Base-by-base conservation (phyloP, 1,140 invertebrate species). In the Macrocentrus cingulum region DNA sequence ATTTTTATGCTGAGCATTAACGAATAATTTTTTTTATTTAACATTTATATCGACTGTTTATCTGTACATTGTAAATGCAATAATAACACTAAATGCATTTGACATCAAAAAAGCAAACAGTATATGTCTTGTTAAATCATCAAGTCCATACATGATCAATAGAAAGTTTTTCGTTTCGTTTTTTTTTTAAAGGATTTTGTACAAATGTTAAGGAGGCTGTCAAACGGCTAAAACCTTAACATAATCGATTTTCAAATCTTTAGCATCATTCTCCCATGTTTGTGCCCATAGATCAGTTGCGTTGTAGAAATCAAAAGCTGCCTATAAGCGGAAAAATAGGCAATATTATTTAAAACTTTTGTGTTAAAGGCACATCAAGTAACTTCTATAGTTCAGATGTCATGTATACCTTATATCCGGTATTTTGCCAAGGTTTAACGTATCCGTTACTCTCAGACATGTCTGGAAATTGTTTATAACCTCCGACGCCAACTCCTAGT, bases 341-440 rank as follows among this genome's bases (percentile, higher is more conserved):
- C n/a, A n/a, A n/a, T n/a, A n/a, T n/a, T 32, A 23, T 18, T 32
- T 11, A 41, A 0, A 49, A n/a, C 9, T 25, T 9, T 18, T 36
- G n/a, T n/a, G n/a, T 25, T 44, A 45, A 6, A 29, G 8, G 25
- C 36, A 15, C 41, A 36, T 16, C 1, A 48, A 39, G 42, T 36
- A 44, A 32, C n/a, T 56, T 22, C 16, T 2, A 2, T 15, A 44
- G n/a, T 2, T 19, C 8, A n/a, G 11, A 51, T 48, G 37, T 44
- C 37, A 18, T n/a, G n/a, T n/a, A 11, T 62, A 78, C 77, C 66
- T 77, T 76, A 0, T 72, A 61, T 2, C 63, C 75, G 1, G 70
- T 65, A 62, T 91, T 90, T 0, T 60, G 70, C 90, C 91, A 94
- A 0, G 90, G 89, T 66, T 92, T 92, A 0, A 71, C 66, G 1